These are phyloP conservation scores for Artibeus jamaicensis DNA, from an alignment of 2,797 vertebrate species.

Conservation along the genomic window DNA sequence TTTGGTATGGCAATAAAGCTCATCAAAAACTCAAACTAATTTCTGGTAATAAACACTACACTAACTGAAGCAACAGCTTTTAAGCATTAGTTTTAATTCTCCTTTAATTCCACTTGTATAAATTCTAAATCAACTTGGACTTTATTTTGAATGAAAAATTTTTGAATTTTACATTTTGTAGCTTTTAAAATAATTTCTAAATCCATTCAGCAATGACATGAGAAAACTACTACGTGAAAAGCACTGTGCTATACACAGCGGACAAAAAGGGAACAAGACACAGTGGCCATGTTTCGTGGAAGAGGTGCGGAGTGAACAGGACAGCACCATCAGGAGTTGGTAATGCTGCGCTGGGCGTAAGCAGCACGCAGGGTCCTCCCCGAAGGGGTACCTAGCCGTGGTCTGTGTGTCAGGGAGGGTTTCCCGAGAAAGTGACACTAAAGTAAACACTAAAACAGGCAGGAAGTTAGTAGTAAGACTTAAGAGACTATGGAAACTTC, in stretches of 20 bases:
- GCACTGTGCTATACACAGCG: not conserved
- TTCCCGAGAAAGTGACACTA: not conserved
- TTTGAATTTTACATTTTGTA: slow-evolving; percentile 36
- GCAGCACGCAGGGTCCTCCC: not conserved
- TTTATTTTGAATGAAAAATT: not conserved
- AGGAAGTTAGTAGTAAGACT: not conserved
- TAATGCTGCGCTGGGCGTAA: not conserved
- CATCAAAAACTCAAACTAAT: not conserved
- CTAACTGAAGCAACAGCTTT: not conserved
- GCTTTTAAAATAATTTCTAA: not conserved
- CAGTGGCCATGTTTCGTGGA: not conserved
- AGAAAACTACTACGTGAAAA: not conserved
- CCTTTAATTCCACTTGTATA: slow-evolving; percentile 4
- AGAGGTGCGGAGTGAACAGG: not conserved
- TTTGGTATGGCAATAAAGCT: not conserved
- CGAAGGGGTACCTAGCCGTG: not conserved
- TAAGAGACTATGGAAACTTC: not conserved
- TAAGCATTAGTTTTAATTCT: slow-evolving; percentile 37
- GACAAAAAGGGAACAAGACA: not conserved
- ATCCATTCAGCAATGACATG: not conserved
- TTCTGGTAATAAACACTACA: not conserved
- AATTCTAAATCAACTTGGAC: slow-evolving; percentile 14
- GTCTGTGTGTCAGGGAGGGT: not conserved
- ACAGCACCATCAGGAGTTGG: not conserved
- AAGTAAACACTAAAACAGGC: not conserved